A percentile compares a stretch with the other conserved stretches of the same genome.
Conservation (phyloP, 2,797 vertebrate genomes). For the Nasua narica region DNA sequence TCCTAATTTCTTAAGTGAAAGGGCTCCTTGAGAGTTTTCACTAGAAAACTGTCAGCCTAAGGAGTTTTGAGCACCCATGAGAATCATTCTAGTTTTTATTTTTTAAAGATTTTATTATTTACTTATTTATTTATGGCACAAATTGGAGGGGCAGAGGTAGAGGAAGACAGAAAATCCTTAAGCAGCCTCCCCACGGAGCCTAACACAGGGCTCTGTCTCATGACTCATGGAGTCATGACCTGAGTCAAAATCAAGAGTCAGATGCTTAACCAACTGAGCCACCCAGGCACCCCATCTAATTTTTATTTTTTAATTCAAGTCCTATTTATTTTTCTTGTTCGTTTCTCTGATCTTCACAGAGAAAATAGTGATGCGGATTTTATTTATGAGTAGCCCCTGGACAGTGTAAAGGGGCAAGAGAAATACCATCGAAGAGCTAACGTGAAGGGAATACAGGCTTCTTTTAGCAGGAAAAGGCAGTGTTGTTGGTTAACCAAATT, state of each 20-base stretch:
- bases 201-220: background rate
- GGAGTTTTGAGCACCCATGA: background rate
- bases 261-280: background rate
- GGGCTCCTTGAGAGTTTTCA: background rate
- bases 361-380: background rate
- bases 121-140: background rate
- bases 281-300: background rate
- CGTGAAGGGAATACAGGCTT: background rate
- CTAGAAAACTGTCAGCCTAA: background rate
- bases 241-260: background rate
- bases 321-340: background rate
- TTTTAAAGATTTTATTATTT: background rate
- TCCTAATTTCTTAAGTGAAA: background rate
- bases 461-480: background rate
- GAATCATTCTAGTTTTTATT: background rate
- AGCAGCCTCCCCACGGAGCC: background rate
- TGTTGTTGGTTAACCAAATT: background rate
- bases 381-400: background rate
- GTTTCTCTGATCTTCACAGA: background rate
- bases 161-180: background rate
- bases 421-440: background rate
- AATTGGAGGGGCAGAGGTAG: background rate
- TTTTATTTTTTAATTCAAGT: background rate
- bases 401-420: background rate
- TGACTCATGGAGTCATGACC: background rate